Evolutionary conservation across 2,797 vertebrate genomes (phyloP).

Genomic region (Podargus strigoides): DNA sequence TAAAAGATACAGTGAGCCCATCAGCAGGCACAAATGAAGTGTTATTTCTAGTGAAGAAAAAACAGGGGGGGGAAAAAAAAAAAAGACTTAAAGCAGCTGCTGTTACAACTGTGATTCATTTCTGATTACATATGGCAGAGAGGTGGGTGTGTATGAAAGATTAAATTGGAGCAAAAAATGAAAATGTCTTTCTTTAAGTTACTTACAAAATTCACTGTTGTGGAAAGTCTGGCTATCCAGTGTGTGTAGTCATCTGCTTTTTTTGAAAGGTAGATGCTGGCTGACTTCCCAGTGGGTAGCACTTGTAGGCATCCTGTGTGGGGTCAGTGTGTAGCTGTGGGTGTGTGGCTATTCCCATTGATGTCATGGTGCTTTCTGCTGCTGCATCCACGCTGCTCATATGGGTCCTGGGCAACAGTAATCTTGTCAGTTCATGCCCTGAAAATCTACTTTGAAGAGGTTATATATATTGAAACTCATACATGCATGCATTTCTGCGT

Average conservation of each 20-base stretch:
- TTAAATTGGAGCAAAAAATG: slow-evolving; percentile 13
- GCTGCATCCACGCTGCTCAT: not conserved
- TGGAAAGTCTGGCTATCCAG: not conserved
- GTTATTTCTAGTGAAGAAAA: not conserved
- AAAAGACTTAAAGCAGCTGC: not conserved
- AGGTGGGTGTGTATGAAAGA: slow-evolving; percentile 43
- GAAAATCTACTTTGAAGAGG: not conserved
- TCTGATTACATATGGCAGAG: slow-evolving; percentile 43
- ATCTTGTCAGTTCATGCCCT: not conserved
- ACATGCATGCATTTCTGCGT: not conserved
- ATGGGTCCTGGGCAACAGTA: not conserved
- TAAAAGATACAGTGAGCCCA: not conserved
- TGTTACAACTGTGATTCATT: slow-evolving; percentile 29
- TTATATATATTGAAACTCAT: not conserved
- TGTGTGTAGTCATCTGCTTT: not conserved
- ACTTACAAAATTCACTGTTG: not conserved
- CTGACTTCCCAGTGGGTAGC: not conserved
- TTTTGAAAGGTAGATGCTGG: not conserved
- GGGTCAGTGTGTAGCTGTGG: not conserved
- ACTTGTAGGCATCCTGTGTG: not conserved
- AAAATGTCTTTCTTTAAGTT: not conserved
- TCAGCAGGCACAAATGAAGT: not conserved
- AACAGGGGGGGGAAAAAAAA: no score
- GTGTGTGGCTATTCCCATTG: rapidly evolving
- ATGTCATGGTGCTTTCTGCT: not conserved